phyloP scores from a whole-genome alignment of 2,797 vertebrate genomes.

The Tauraco hartlaubi region DNA sequence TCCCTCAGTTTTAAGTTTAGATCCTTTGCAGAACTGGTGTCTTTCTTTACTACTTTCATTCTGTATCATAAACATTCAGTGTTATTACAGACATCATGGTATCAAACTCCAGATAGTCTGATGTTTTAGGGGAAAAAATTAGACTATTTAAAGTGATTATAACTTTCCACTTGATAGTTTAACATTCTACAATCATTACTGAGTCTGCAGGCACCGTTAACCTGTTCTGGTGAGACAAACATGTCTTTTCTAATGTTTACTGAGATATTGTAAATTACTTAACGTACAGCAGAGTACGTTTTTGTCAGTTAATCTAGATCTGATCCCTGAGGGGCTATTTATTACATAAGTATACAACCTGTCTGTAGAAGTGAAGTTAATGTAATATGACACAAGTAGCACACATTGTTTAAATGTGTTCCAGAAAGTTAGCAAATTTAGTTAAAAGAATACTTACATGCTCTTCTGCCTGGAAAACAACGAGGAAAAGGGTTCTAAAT shows the following conservation, averaged over 20 bases:
- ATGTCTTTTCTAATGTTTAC: slow-evolving; percentile 76
- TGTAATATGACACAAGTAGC: slow-evolving; percentile 84
- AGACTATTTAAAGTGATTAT: slow-evolving; percentile 65
- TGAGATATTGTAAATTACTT: slow-evolving; percentile 82
- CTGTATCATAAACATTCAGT: slow-evolving; percentile 51
- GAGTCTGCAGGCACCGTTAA: slow-evolving; percentile 58
- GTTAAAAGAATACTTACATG: slow-evolving; percentile 76
- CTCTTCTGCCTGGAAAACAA: slow-evolving; percentile 80
- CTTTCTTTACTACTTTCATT: slow-evolving; percentile 52
- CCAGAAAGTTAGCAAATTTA: slow-evolving; percentile 84
- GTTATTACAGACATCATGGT: slow-evolving; percentile 34
- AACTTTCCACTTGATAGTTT: slow-evolving; percentile 72
- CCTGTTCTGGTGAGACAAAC: slow-evolving; percentile 69
- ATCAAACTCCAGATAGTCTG: slow-evolving; percentile 54
- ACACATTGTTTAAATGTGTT: slow-evolving; percentile 83
- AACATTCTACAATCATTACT: slow-evolving; percentile 53
- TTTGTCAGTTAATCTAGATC: slow-evolving; percentile 81
- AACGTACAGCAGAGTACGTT: slow-evolving; percentile 71
- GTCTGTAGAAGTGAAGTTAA: slow-evolving; percentile 84
- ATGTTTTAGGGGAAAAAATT: slow-evolving; percentile 53
- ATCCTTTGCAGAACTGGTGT: slow-evolving; percentile 47
- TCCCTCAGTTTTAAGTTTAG: slow-evolving; percentile 43
- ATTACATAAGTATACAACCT: slow-evolving; percentile 83
- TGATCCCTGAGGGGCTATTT: slow-evolving; percentile 82
- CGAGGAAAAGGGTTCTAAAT: slow-evolving; percentile 74